Evolutionary conservation across 2,888 invertebrate species (phyloP).

Genomic region (Watsonalla cultraria): DNA sequence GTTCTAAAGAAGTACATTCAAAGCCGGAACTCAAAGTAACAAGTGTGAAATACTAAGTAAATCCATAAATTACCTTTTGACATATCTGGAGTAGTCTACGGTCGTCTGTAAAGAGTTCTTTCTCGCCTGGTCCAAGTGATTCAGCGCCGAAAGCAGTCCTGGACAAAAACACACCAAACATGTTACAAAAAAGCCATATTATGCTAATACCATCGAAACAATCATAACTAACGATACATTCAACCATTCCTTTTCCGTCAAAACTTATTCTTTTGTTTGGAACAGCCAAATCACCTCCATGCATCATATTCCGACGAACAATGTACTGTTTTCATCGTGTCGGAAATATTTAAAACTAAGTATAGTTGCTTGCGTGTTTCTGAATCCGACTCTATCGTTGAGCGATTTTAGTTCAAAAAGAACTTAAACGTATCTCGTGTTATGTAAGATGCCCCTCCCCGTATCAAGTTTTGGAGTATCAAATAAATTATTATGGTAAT

Average conservation of each 20-base stretch:
- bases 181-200: slow-evolving; percentile 27
- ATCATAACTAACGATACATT: slow-evolving; percentile 63
- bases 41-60: not conserved
- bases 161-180: slow-evolving; percentile 21
- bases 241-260: slow-evolving; percentile 64
- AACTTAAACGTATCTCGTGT: slow-evolving; percentile 54
- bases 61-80: slow-evolving; percentile 80
- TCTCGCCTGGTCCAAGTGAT: slow-evolving; percentile 71
- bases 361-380: slow-evolving; percentile 41
- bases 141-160: slow-evolving; percentile 73
- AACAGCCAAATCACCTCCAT: slow-evolving; percentile 71
- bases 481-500: slow-evolving; percentile 79
- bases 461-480: slow-evolving; percentile 76
- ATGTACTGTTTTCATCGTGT: slow-evolving; percentile 70
- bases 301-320: slow-evolving; percentile 70
- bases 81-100: slow-evolving; percentile 93
- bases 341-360: slow-evolving; percentile 52
- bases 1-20: not conserved
- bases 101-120: slow-evolving; percentile 81
- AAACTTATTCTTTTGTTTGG: slow-evolving; percentile 74
- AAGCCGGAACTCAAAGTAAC: not conserved
- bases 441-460: slow-evolving; percentile 65
- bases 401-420: slow-evolving; percentile 57
- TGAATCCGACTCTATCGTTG: slow-evolving; percentile 40
- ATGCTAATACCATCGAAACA: slow-evolving; percentile 66